Percentiles rank a stretch among this genome's conserved stretches.
Conservation (phyloP, 2,888 invertebrate species). For the Halocaridina rubra region DNA sequence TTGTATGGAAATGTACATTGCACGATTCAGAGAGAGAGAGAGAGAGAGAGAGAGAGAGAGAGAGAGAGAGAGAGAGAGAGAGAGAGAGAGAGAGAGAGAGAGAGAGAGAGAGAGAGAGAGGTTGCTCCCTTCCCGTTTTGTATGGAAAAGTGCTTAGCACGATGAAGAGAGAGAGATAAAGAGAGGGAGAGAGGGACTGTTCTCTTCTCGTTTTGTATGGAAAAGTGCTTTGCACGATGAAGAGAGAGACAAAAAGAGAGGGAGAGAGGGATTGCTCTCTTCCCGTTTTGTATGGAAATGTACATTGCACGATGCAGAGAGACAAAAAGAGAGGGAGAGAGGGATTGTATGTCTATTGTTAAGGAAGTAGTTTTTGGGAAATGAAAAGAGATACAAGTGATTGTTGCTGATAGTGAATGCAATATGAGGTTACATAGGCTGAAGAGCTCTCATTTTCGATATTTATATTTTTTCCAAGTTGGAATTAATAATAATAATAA, state of each 20-base stretch:
- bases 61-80: constrained; percentile 11
- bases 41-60: background rate
- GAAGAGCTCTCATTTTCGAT: too few relatives aligned
- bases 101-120: background rate
- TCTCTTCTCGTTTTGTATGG: too few relatives aligned
- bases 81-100: constrained; percentile 7
- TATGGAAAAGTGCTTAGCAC: background rate
- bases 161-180: background rate
- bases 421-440: too few relatives aligned
- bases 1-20: background rate
- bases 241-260: background rate
- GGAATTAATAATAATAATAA: too few relatives aligned
- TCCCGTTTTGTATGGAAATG: too few relatives aligned
- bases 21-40: background rate
- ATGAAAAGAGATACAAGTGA: too few relatives aligned
- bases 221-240: background rate
- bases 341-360: too few relatives aligned
- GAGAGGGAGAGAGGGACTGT: too few relatives aligned
- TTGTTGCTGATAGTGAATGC: too few relatives aligned
- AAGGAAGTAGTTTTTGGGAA: too few relatives aligned
- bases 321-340: background rate
- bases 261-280: background rate
- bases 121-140: background rate
- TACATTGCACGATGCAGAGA: background rate
- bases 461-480: too few relatives aligned